phyloP scores from a whole-genome alignment of 2,797 vertebrate genomes.

The Alosa sapidissima region DNA sequence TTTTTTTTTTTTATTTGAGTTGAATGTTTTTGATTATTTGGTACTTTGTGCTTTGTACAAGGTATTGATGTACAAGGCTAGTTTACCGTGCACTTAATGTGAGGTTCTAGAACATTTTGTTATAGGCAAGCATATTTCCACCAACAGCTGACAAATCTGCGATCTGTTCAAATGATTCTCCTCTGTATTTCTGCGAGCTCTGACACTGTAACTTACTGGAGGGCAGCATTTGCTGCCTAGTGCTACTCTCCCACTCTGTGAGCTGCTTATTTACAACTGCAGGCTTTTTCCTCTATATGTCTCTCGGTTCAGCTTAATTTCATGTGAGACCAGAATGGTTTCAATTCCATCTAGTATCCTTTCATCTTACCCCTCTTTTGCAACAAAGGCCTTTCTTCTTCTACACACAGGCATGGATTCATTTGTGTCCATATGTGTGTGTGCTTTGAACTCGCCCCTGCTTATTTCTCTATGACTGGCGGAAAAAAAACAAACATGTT shows the following conservation, averaged over 20 bases:
- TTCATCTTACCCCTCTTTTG: constrained; percentile 55
- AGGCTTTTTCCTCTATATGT: constrained; percentile 29
- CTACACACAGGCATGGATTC: constrained; percentile 60
- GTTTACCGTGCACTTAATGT: no score
- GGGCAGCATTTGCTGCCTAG: neutral
- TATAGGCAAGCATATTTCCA: neutral
- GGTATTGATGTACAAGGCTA: no score
- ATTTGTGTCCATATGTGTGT: constrained; percentile 63
- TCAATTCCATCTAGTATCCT: constrained; percentile 57
- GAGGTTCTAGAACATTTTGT: neutral
- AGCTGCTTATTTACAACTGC: constrained; percentile 37
- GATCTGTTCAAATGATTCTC: neutral
- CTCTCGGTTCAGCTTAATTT: constrained; percentile 53
- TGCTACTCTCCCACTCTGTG: neutral
- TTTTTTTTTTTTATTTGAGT: neutral
- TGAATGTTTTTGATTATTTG: no score
- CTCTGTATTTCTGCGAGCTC: neutral
- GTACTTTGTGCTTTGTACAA: no score
- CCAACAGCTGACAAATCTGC: neutral
- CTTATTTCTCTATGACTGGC: constrained; percentile 46
- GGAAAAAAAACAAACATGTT: constrained; percentile 48
- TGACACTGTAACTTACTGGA: neutral
- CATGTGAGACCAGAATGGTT: constrained; percentile 59
- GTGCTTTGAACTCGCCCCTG: constrained; percentile 59
- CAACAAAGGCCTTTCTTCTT: constrained; percentile 49